phyloP scores from a whole-genome alignment of 1,140 invertebrate genomes.

The Tetragonula clypearis region DNA sequence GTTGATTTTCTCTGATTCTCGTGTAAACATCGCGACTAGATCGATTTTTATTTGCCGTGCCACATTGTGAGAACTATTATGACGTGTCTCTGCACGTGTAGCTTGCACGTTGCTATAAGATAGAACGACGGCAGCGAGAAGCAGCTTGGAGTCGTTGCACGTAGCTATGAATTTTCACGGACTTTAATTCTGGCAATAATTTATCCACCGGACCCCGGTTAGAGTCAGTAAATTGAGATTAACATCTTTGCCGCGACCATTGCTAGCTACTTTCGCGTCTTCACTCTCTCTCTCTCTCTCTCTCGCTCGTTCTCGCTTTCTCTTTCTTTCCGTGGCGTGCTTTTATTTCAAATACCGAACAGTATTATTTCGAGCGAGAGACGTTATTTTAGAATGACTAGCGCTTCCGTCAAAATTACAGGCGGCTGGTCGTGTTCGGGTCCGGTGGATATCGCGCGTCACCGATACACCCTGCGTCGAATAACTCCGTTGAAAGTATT shows the following conservation, averaged over 20 bases:
- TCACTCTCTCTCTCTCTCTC: too few relatives aligned
- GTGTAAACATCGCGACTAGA: background rate
- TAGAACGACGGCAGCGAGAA: background rate
- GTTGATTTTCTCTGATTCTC: too few relatives aligned
- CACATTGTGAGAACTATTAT: background rate
- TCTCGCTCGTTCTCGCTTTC: background rate
- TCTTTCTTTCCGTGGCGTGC: background rate
- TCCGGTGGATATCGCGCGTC: slow-evolving; percentile 17
- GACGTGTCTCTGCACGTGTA: background rate
- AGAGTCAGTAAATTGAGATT: slow-evolving; percentile 45
- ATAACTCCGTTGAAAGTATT: slow-evolving; percentile 36
- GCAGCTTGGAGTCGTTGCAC: background rate
- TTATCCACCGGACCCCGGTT: background rate
- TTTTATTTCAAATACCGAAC: slow-evolving; percentile 44
- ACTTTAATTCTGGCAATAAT: slow-evolving; percentile 34
- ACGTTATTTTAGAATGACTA: slow-evolving; percentile 38
- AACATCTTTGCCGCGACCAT: slow-evolving; percentile 26
- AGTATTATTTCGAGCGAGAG: slow-evolving; percentile 18
- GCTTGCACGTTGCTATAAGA: background rate
- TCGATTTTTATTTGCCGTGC: background rate
- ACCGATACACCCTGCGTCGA: slow-evolving; percentile 12
- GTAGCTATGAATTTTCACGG: slow-evolving; percentile 40
- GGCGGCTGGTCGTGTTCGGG: background rate
- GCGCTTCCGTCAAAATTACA: slow-evolving; percentile 29
- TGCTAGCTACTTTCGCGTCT: background rate